Base-by-base conservation (phyloP, 2,113 vertebrate species). In the Brachypodius melanocephalos region DNA sequence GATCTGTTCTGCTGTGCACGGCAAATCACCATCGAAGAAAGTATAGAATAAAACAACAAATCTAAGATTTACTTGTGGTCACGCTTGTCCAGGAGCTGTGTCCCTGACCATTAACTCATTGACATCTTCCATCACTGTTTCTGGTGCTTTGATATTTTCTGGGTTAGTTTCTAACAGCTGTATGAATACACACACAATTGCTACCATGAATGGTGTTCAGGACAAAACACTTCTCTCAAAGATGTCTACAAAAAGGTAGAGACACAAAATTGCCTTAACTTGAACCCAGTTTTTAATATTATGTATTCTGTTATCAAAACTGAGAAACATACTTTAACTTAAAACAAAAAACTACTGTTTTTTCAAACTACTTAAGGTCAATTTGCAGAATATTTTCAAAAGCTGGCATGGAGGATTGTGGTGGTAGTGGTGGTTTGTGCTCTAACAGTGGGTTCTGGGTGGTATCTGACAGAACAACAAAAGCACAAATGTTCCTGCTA, bases 31-130 rank as follows among this genome's bases (percentile, higher is more conserved):
- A 92, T 93, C 21, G 79, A 72, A 87, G 93, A 95, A 94, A 68
- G 57, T 78, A 95, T 91, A 94, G 89, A 94, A 91, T 87, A 91
- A 83, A 96, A 94, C 71, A 93, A 93, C 89, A 91, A 94, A 76
- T 85, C 84, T 72, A 75, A 94, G 68, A 95, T 96, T 95, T 95
- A 95, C 89, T 97, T 95, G 80, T 95, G 96, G 89, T 96, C 94
- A 95, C 63, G 79, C 80, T 88, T 96, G 88, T 95, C 88, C 74
- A 87, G 83, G 63, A 89, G 57, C 89, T 83, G 43, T 95, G 86
- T 92, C 91, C 88, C 63, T 79, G 42, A 66, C 84, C 91, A 88
- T 97, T 96, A 95, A 93, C 90, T 93, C 84, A 36, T 88, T 90
- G 76, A 42, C 85, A 75, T 77, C 40, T 91, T 88, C 88, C 82